These are phyloP conservation scores for Micropoecilia bifurca DNA, from an alignment of 2,797 vertebrate genomes.

Conservation along the genomic window DNA sequence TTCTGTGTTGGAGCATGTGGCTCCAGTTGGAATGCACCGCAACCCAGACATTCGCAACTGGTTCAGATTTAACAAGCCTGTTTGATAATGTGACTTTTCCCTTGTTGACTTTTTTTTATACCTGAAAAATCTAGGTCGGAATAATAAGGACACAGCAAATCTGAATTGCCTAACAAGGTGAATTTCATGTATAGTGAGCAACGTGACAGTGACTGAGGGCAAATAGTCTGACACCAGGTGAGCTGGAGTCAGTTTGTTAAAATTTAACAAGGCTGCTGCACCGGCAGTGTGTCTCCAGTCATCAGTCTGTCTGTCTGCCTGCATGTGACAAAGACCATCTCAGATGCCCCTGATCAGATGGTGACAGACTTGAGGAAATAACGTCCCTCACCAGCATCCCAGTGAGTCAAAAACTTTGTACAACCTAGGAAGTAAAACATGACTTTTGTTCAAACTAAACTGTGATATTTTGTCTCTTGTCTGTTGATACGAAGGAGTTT, in stretches of 20 bases:
- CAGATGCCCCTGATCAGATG: conserved; percentile 11
- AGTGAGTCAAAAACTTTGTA: conserved; percentile 10
- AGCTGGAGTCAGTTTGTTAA: conserved; percentile 53
- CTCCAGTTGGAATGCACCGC: not conserved
- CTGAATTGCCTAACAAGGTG: conserved; percentile 44
- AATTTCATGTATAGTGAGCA: conserved; percentile 39
- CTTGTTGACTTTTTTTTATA: conserved; percentile 8
- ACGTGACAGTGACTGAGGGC: conserved; percentile 39
- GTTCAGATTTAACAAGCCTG: conserved; percentile 46
- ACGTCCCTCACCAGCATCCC: not conserved
- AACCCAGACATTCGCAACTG: conserved; percentile 14
- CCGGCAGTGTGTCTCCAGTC: conserved; percentile 7
- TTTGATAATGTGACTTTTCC: conserved; percentile 14
- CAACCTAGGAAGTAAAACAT: conserved; percentile 2
- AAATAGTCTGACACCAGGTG: conserved; percentile 46
- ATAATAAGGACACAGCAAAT: conserved; percentile 43
- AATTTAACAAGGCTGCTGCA: conserved; percentile 56
- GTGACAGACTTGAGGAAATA: conserved; percentile 22
- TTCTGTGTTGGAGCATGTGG: not conserved
- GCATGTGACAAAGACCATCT: conserved; percentile 21
- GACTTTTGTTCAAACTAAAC: conserved; percentile 20
- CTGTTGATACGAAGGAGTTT: not conserved
- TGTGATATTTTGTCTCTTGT: conserved; percentile 1
- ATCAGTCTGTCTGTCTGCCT: conserved; percentile 7
- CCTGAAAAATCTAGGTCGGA: conserved; percentile 19